Base-by-base conservation (phyloP, 1,140 invertebrate species). In the Caerostris darwini region DNA sequence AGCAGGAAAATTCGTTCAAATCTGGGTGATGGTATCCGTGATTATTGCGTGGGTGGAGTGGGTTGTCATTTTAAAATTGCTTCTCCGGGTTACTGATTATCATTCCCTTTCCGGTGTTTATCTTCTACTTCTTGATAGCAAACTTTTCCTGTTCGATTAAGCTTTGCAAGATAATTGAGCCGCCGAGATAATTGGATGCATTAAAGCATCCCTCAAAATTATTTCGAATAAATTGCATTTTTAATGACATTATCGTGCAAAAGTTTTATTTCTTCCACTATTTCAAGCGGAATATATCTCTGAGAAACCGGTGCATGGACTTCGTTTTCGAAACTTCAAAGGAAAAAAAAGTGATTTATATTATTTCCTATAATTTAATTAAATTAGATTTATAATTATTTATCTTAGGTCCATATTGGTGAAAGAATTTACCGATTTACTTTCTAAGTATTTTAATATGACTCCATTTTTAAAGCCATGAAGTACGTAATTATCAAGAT, bases 41-140 rank as follows among this genome's bases (percentile, higher is more conserved):
- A 77, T 53, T 77, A 77, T 53, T 53, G 71, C 34, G 6, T 34
- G 90, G 81, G 82, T 67, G 89, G 89, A 61, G 89, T 19, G 71
- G n/a, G 19, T 77, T 91, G 90, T 92, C 90, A 67, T 83, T 92
- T 92, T 82, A 82, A 92, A 92, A 92, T 85, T 92, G 61, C 90
- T 85, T 92, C 50, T 92, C 81, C 71, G 77, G 10, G 14, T 92
- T 56, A 67, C 87, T 69, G 87, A 89, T 89, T 86, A 61, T 61
- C 64, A 53, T 56, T 85, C 53, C n/a, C n/a, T 71, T 90, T 77
- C 67, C 64, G 67, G 7, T 90, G 12, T 90, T 71, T 90, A 90
- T 90, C 17, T 69, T 77, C 17, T 54, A 3, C 14, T 34, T 19
- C 54, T 77, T 54, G 17, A 86, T 88, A 61, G 89, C 69, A 91